Conservation (phyloP, 1,140 invertebrate species). For the Zaprionus taronus region DNA sequence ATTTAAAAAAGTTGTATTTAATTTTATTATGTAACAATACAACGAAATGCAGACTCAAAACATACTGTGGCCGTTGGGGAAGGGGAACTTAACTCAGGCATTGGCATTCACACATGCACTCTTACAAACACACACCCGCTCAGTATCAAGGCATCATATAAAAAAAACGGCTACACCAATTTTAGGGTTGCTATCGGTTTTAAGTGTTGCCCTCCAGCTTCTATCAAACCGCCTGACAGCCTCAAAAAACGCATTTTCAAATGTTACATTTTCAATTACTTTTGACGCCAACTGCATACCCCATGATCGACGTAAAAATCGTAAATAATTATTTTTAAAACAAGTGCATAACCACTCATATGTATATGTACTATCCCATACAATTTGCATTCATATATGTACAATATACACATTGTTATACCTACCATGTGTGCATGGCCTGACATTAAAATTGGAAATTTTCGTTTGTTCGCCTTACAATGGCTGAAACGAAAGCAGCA, state of each 20-base stretch:
- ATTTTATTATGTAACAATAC: slow-evolving; percentile 10
- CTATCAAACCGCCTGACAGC: slow-evolving; percentile 27
- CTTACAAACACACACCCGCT: slow-evolving; percentile 1
- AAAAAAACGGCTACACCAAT: slow-evolving; percentile 15
- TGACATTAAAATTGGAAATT: slow-evolving; percentile 56
- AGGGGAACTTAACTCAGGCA: neutral
- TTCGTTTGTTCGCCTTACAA: slow-evolving; percentile 48
- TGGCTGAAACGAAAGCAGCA: slow-evolving; percentile 46
- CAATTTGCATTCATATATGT: slow-evolving; percentile 12
- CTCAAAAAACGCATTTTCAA: slow-evolving; percentile 46
- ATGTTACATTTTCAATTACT: slow-evolving; percentile 24
- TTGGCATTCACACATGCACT: slow-evolving; percentile 27
- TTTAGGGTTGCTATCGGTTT: slow-evolving; percentile 47
- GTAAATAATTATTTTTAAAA: slow-evolving; percentile 42
- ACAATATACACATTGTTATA: slow-evolving; percentile 28
- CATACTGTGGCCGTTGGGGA: neutral
- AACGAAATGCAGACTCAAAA: neutral
- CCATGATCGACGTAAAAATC: neutral
- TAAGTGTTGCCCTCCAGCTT: slow-evolving; percentile 41
- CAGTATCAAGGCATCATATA: slow-evolving; percentile 7
- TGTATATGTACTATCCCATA: slow-evolving; percentile 20
- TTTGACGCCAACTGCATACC: neutral
- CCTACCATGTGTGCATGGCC: slow-evolving; percentile 43
- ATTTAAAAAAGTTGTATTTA: neutral
- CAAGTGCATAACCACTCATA: slow-evolving; percentile 6